These are phyloP conservation scores for Lepidothrix coronata DNA, from an alignment of 2,113 vertebrate genomes.

Conservation along the genomic window DNA sequence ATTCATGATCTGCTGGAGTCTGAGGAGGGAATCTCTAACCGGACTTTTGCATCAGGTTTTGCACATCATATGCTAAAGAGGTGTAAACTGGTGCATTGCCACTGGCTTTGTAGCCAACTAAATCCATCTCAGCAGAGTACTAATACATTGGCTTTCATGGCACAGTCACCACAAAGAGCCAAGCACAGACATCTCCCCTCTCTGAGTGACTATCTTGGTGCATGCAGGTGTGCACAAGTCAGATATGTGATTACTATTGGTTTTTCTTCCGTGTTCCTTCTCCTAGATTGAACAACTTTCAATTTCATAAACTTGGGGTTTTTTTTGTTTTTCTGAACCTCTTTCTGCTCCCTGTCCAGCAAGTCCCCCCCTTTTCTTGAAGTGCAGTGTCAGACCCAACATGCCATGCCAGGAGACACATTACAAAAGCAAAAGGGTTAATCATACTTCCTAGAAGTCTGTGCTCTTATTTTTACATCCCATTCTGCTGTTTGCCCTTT, in stretches of 20 bases:
- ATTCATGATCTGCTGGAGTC: neutral
- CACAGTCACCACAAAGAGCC: neutral
- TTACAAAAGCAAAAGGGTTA: neutral
- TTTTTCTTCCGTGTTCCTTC: neutral
- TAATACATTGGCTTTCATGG: neutral
- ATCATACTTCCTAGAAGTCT: neutral
- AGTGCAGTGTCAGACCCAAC: neutral
- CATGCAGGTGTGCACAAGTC: rapidly evolving
- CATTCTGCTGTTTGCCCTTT: neutral
- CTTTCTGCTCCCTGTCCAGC: neutral
- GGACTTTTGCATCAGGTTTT: neutral
- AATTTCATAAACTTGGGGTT: neutral
- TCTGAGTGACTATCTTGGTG: neutral
- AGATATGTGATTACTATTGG: neutral
- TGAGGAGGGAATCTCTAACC: neutral
- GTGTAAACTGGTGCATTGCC: neutral
- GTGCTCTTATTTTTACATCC: neutral
- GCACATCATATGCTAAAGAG: neutral
- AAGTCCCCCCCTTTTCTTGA: neutral
- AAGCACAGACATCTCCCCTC: neutral
- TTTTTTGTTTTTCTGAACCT: neutral
- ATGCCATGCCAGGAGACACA: rapidly evolving
- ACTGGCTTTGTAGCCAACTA: neutral
- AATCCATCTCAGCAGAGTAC: neutral
- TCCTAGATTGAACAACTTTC: neutral